phyloP scores from a whole-genome alignment of 2,888 invertebrate genomes.

The Emmelina monodactyla region DNA sequence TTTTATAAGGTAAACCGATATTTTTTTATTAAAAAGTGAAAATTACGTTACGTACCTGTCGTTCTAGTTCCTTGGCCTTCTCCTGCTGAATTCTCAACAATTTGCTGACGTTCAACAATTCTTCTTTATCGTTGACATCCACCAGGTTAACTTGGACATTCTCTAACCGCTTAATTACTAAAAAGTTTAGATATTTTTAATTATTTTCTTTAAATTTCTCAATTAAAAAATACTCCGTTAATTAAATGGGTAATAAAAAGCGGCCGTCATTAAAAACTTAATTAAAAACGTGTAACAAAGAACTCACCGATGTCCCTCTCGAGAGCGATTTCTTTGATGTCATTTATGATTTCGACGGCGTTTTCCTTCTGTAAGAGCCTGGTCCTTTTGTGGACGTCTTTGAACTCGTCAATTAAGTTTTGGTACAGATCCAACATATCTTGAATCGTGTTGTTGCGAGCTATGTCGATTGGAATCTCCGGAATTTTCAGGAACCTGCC shows the following conservation, averaged over 20 bases:
- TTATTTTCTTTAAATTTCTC: not conserved
- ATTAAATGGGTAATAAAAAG: not conserved
- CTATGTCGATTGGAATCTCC: slow-evolving; percentile 77
- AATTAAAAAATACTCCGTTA: not conserved
- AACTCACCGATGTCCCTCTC: slow-evolving; percentile 80
- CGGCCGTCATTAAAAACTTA: not conserved
- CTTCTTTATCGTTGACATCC: slow-evolving; percentile 70
- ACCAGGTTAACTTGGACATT: slow-evolving; percentile 69
- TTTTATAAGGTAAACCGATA: no score
- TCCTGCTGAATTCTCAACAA: slow-evolving; percentile 61
- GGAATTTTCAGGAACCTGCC: slow-evolving; percentile 61
- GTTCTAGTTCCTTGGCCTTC: slow-evolving; percentile 50
- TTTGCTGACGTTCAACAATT: slow-evolving; percentile 63
- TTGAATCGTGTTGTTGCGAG: slow-evolving; percentile 76
- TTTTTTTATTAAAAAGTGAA: no score
- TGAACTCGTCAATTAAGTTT: slow-evolving; percentile 80
- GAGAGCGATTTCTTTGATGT: slow-evolving; percentile 85
- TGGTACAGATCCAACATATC: slow-evolving; percentile 77
- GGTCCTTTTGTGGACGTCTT: slow-evolving; percentile 76
- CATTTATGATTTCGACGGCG: slow-evolving; percentile 82
- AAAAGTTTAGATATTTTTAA: not conserved
- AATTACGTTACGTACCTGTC: slow-evolving; percentile 37
- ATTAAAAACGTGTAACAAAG: no score
- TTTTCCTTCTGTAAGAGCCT: slow-evolving; percentile 70
- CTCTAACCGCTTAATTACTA: slow-evolving; percentile 59